phyloP scores from a whole-genome alignment of 2,113 vertebrate species.

The Hydrolagus affinis region DNA sequence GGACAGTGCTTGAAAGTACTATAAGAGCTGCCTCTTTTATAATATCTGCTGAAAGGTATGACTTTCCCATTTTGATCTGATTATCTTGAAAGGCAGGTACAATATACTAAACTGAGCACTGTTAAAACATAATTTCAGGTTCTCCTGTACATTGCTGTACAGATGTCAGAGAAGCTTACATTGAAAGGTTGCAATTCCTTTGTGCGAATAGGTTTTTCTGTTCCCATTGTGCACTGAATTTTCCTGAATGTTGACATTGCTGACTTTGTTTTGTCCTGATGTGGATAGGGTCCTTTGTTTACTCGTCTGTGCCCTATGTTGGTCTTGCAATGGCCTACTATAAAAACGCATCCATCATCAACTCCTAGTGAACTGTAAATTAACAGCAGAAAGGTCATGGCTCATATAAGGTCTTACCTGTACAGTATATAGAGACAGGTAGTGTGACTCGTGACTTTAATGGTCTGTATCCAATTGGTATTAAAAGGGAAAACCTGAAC shows the following conservation, averaged over 20 bases:
- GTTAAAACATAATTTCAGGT: neutral
- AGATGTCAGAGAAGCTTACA: neutral
- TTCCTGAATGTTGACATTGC: conserved; percentile 44
- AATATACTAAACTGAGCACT: neutral
- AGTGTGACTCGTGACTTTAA: conserved; percentile 38
- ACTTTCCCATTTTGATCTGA: too few relatives aligned
- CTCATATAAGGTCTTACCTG: neutral
- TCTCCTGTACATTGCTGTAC: neutral
- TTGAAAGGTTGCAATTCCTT: conserved; percentile 17
- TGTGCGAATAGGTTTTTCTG: conserved; percentile 37
- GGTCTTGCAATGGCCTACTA: conserved; percentile 40
- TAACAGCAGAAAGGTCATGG: conserved; percentile 40
- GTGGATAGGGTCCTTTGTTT: conserved; percentile 46
- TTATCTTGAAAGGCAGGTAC: neutral
- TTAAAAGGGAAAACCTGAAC: conserved; percentile 34
- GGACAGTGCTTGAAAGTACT: neutral
- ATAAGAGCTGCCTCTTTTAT: neutral
- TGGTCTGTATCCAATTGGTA: conserved; percentile 37
- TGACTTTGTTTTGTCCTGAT: conserved; percentile 42
- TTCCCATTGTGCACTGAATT: conserved; percentile 42
- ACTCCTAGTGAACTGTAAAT: conserved; percentile 34
- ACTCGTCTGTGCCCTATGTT: conserved; percentile 43
- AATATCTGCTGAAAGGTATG: neutral
- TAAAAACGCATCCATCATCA: conserved; percentile 42
- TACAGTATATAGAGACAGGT: conserved; percentile 35